Percentiles rank a stretch among this genome's conserved stretches.
These are phyloP conservation scores for Fregetta grallaria DNA, from an alignment of 2,113 vertebrate species.

Conservation along the genomic window DNA sequence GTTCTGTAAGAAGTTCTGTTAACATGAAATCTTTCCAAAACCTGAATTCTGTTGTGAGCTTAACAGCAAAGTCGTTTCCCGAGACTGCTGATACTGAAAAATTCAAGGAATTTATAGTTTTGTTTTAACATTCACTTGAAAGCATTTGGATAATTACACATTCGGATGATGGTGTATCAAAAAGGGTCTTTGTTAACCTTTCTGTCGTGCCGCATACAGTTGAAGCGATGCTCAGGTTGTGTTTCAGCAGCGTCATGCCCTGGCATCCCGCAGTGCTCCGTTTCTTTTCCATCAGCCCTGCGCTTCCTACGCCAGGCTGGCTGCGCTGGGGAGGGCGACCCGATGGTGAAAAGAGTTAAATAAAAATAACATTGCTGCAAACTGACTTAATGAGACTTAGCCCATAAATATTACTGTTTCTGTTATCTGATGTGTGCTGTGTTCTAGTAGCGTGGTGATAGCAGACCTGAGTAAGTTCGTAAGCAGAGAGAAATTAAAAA, in stretches of 20 bases:
- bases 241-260: background rate
- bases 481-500: background rate
- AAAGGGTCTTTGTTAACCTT: background rate
- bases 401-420: background rate
- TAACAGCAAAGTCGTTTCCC: background rate
- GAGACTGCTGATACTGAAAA: background rate
- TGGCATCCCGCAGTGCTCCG: background rate
- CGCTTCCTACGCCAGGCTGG: background rate
- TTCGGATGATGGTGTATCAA: background rate
- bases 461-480: background rate
- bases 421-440: background rate
- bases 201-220: accelerated
- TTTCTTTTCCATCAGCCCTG: accelerated
- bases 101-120: background rate
- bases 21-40: background rate
- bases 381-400: background rate
- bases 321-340: background rate
- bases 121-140: background rate
- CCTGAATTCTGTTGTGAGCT: background rate
- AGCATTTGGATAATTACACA: background rate
- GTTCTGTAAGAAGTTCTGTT: background rate
- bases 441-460: background rate
- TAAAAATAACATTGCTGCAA: background rate
- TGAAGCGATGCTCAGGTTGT: background rate
- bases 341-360: background rate